Evolutionary conservation across 2,888 invertebrate genomes (phyloP).

Genomic region (Caenorhabditis parvicauda): DNA sequence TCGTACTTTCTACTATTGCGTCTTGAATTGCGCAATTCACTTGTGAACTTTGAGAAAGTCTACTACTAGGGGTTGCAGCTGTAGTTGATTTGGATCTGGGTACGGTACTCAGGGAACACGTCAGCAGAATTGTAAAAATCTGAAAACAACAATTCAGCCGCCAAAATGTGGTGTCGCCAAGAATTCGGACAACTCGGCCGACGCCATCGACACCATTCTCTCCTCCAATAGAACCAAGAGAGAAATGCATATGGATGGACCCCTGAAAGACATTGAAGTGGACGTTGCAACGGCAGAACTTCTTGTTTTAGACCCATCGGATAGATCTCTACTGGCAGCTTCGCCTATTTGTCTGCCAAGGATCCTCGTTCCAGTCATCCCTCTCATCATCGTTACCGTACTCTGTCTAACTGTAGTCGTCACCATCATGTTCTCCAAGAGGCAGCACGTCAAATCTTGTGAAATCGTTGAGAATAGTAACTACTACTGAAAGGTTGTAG

Average conservation of each 20-base stretch:
- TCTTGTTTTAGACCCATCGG: slow-evolving; percentile 53
- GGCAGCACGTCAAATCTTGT: slow-evolving; percentile 20
- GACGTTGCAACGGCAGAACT: slow-evolving; percentile 58
- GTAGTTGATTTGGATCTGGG: too few species aligned
- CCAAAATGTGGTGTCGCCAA: slow-evolving; percentile 41
- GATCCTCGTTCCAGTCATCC: slow-evolving; percentile 34
- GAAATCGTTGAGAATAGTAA: too few species aligned
- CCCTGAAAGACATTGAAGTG: slow-evolving; percentile 29
- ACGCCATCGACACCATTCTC: not conserved
- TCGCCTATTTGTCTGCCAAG: slow-evolving; percentile 30
- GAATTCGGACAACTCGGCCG: slow-evolving; percentile 11
- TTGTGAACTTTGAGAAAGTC: too few species aligned
- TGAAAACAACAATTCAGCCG: slow-evolving; percentile 35
- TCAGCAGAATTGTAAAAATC: not conserved
- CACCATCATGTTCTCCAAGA: slow-evolving; percentile 28
- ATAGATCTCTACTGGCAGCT: slow-evolving; percentile 23
- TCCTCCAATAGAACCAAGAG: slow-evolving; percentile 15
- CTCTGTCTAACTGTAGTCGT: slow-evolving; percentile 34
- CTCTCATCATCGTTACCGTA: slow-evolving; percentile 37
- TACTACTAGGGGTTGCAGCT: too few species aligned
- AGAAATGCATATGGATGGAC: slow-evolving; percentile 7
- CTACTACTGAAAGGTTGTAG: too few species aligned
- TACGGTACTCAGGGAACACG: too few species aligned
- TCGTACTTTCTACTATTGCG: not conserved
- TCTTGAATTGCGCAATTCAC: not conserved